Evolutionary conservation across 2,797 vertebrate species (phyloP).

Genomic region (Delichon dasypus): DNA sequence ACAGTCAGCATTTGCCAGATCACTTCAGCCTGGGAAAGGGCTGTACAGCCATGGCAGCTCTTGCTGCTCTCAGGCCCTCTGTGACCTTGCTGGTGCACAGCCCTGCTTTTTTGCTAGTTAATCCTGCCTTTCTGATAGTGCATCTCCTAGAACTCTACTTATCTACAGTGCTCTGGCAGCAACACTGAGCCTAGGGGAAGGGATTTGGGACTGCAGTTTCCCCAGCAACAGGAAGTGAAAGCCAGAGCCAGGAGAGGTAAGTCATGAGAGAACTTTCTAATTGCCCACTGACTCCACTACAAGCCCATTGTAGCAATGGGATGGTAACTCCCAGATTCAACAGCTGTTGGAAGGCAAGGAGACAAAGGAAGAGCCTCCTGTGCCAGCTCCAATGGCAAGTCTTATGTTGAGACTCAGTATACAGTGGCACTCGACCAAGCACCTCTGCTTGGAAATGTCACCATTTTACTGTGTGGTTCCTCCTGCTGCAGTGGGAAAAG

Average conservation of each 20-base stretch:
- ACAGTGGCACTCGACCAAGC: accelerated
- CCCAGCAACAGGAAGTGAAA: background rate
- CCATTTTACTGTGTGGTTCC: background rate
- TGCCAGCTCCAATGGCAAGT: background rate
- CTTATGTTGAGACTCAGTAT: accelerated
- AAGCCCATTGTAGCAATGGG: background rate
- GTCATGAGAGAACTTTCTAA: background rate
- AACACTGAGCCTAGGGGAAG: background rate
- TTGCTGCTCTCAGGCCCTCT: background rate
- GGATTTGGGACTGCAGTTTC: background rate
- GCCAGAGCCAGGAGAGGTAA: background rate
- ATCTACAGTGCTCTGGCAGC: background rate
- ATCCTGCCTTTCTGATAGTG: background rate
- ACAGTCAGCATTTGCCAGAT: background rate
- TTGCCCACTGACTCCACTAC: background rate
- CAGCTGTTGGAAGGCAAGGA: background rate
- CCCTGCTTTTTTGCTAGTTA: background rate
- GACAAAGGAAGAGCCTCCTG: background rate
- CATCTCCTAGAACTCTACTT: background rate
- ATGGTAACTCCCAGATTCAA: background rate
- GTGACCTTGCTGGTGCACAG: background rate
- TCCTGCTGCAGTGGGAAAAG: background rate
- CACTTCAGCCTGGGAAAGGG: background rate
- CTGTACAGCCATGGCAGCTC: background rate
- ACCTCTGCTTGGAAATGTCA: background rate